phyloP scores from a whole-genome alignment of 2,797 vertebrate genomes.

The Pteronotus mesoamericanus region DNA sequence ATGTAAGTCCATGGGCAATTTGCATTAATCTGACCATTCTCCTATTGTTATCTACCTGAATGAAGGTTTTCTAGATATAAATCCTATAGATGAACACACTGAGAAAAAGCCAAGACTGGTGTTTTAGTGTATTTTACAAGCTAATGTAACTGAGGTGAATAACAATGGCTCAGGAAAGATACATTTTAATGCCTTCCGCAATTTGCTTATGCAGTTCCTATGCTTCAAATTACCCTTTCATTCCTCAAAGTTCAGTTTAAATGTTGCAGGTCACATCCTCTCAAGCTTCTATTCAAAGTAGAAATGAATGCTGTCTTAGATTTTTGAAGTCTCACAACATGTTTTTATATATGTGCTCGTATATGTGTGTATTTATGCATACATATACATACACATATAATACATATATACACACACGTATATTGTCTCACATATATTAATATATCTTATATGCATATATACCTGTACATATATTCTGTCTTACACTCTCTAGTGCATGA shows the following conservation, averaged over 20 bases:
- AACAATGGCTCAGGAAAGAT: not conserved
- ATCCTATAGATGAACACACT: not conserved
- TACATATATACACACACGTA: not conserved
- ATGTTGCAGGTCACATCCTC: not conserved
- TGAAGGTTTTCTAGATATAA: not conserved
- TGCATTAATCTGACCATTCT: conserved; percentile 9
- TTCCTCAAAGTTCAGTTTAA: not conserved
- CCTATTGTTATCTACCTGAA: not conserved
- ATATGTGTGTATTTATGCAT: not conserved
- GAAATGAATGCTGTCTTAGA: not conserved
- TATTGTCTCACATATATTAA: not conserved
- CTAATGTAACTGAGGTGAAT: not conserved
- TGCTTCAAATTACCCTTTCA: not conserved
- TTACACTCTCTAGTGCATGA: not conserved
- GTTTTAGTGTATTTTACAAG: not conserved
- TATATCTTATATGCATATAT: not conserved
- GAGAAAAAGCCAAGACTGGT: not conserved
- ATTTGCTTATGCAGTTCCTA: not conserved
- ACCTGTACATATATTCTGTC: not conserved
- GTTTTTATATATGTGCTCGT: not conserved
- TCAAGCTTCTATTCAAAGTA: not conserved
- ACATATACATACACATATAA: not conserved
- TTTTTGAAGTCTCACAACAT: not conserved
- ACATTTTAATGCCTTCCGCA: not conserved
- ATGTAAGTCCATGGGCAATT: not conserved